phyloP scores from a whole-genome alignment of 1,140 invertebrate species.

The Hydropsyche tenuis region DNA sequence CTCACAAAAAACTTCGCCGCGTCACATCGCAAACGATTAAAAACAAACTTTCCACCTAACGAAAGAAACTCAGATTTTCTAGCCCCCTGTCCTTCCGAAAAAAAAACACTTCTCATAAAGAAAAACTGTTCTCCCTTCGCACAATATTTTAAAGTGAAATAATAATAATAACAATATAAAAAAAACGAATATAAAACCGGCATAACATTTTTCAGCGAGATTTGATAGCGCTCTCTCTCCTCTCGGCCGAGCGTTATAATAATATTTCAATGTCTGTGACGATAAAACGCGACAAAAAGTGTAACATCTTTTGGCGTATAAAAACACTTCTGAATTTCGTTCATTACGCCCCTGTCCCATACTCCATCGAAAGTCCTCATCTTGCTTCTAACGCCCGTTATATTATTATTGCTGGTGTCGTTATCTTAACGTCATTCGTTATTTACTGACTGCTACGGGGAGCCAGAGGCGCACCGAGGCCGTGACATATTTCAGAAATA shows the following conservation, averaged over 20 bases:
- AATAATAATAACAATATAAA: background rate
- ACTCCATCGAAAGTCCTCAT: too few relatives aligned
- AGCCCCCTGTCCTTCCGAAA: background rate
- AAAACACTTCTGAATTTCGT: constrained; percentile 40
- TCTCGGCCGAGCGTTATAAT: constrained; percentile 11
- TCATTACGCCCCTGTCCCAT: constrained; percentile 40
- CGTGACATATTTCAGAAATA: background rate
- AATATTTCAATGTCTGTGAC: constrained; percentile 41
- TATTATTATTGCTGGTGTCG: constrained; percentile 43
- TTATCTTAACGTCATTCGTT: constrained; percentile 44
- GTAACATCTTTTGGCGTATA: constrained; percentile 36
- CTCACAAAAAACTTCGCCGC: background rate
- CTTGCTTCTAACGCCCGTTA: constrained; percentile 21
- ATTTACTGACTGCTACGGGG: constrained; percentile 24
- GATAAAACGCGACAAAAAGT: constrained; percentile 43
- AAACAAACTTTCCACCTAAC: background rate
- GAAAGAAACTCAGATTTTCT: background rate
- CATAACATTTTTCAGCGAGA: constrained; percentile 15
- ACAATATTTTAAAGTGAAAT: background rate
- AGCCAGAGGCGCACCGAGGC: background rate
- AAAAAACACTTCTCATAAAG: background rate
- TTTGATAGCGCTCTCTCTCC: constrained; percentile 25
- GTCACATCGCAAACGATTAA: constrained; percentile 7
- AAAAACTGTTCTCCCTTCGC: background rate
- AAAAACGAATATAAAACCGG: background rate